phyloP scores from a whole-genome alignment of 1,140 invertebrate species.

The Drosophila baimaii region DNA sequence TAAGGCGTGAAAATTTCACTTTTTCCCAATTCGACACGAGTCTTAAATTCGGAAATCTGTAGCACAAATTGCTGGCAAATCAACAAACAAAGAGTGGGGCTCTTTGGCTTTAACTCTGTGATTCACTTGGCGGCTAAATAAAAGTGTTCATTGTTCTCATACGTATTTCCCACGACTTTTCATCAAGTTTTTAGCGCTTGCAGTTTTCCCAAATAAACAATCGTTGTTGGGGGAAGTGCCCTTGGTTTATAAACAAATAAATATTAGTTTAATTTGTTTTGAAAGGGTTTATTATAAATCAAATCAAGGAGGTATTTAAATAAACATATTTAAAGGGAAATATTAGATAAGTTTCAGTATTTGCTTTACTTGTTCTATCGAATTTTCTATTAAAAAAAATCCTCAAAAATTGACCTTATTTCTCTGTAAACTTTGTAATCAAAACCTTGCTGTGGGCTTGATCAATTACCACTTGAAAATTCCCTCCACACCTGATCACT shows the following conservation, averaged over 20 bases:
- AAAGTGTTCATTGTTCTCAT: conserved; percentile 20
- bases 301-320: not conserved
- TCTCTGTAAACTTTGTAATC: not conserved
- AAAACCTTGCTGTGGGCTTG: not conserved
- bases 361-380: not conserved
- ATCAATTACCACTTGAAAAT: not conserved
- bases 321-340: not conserved
- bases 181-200: conserved; percentile 6
- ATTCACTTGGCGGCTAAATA: conserved; percentile 27
- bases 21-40: conserved; percentile 30
- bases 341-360: not conserved
- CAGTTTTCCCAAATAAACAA: conserved; percentile 35
- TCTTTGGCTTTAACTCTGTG: not conserved
- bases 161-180: conserved; percentile 24
- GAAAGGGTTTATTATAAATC: not conserved
- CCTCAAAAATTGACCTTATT: no score
- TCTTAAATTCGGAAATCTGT: conserved; percentile 10
- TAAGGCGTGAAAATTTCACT: conserved; percentile 46
- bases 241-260: conserved; percentile 19
- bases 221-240: not conserved
- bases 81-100: conserved; percentile 21
- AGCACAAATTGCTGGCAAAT: conserved; percentile 17
- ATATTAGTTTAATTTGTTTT: not conserved
- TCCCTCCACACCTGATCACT: conserved; percentile 19
- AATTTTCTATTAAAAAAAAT: not conserved